Evolutionary conservation across 2,797 vertebrate species (phyloP).

Genomic region (Phrynocephalus forsythii): DNA sequence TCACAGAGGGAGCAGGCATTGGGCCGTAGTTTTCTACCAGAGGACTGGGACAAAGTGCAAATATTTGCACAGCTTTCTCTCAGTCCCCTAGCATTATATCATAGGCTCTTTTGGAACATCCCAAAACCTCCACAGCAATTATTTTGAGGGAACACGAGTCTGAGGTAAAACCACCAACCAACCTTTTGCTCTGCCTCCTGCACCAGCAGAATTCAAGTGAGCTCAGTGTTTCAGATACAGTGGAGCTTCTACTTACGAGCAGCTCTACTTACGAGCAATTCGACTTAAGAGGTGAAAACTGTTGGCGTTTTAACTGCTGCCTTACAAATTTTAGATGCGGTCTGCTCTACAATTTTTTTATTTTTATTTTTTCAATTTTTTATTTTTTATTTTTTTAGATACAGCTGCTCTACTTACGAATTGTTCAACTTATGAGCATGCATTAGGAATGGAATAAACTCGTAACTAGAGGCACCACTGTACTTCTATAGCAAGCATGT

Average conservation of each 20-base stretch:
- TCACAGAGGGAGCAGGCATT: background rate
- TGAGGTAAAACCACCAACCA: background rate
- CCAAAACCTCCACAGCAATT: background rate
- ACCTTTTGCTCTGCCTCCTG: background rate
- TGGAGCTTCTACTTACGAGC: too few relatives aligned
- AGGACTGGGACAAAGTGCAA: background rate
- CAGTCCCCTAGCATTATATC: background rate
- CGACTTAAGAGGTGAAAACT: too few relatives aligned
- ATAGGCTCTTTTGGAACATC: background rate
- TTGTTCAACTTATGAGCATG: too few relatives aligned
- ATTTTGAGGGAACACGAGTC: background rate
- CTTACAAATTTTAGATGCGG: too few relatives aligned
- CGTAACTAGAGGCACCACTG: too few relatives aligned
- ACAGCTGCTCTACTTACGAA: too few relatives aligned
- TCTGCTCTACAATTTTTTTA: too few relatives aligned
- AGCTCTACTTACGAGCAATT: too few relatives aligned
- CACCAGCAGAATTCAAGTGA: background rate
- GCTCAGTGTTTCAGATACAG: background rate
- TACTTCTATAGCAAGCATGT: background rate
- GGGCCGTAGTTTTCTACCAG: background rate
- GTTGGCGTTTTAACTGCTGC: too few relatives aligned
- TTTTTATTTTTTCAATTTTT: too few relatives aligned
- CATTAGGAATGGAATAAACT: too few relatives aligned
- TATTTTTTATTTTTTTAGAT: too few relatives aligned
- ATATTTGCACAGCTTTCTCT: background rate